Conservation (phyloP, 2,888 invertebrate species). For the Stenolophus ochropezus region DNA sequence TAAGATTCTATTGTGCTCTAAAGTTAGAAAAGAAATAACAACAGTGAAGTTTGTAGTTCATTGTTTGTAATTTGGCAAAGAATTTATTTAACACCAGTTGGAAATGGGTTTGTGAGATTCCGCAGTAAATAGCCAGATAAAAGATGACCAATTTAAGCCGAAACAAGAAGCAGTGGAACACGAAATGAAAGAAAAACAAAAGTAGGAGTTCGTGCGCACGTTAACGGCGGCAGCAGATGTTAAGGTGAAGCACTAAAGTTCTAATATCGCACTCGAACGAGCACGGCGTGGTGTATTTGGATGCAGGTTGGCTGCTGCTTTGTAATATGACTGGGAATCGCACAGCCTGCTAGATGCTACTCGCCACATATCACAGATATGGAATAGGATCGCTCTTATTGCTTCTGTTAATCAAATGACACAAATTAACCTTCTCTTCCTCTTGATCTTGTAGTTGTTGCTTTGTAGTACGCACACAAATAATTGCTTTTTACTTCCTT, state of each 20-base stretch:
- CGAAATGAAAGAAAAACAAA: slow-evolving; percentile 32
- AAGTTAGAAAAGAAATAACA: background rate
- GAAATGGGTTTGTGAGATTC: background rate
- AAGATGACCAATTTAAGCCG: slow-evolving; percentile 24
- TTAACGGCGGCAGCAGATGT: slow-evolving; percentile 33
- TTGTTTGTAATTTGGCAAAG: background rate
- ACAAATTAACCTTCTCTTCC: slow-evolving; percentile 3
- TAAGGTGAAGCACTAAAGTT: slow-evolving; percentile 35
- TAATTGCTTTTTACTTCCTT: background rate
- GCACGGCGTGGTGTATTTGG: slow-evolving; percentile 22
- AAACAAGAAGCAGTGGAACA: slow-evolving; percentile 18
- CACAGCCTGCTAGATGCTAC: background rate
- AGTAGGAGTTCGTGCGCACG: slow-evolving; percentile 10
- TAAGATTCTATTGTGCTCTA: too few species aligned
- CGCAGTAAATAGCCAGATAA: slow-evolving; percentile 11
- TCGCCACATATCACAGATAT: slow-evolving; percentile 25
- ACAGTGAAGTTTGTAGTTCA: background rate
- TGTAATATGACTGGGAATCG: slow-evolving; percentile 28
- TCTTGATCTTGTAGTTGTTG: background rate
- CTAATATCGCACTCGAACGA: slow-evolving; percentile 35
- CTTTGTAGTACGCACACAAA: background rate
- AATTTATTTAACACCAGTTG: background rate
- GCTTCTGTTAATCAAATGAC: slow-evolving; percentile 11
- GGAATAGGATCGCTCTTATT: slow-evolving; percentile 6
- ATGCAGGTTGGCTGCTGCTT: slow-evolving; percentile 20